Percentiles rank a stretch among this genome's conserved stretches.
Conservation (phyloP, 2,797 vertebrate genomes). For the Florisuga fusca region DNA sequence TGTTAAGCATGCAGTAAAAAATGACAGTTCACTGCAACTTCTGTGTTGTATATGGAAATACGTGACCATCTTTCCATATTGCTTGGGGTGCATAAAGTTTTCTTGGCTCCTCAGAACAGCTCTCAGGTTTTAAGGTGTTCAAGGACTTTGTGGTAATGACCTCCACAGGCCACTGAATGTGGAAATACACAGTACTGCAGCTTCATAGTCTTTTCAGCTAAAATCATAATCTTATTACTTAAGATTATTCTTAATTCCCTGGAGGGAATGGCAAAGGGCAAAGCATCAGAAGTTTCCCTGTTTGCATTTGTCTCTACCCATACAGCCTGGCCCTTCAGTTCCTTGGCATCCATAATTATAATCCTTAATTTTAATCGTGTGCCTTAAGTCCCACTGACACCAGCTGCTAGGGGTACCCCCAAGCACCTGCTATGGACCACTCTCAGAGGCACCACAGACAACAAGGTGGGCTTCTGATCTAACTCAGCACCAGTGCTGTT, state of each 20-base stretch:
- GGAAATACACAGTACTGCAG: not conserved
- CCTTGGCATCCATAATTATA: not conserved
- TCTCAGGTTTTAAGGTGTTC: not conserved
- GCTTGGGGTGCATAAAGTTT: not conserved
- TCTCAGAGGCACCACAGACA: not conserved
- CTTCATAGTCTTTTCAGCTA: not conserved
- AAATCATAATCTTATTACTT: not conserved
- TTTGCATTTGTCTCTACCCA: not conserved
- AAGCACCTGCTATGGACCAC: accelerated
- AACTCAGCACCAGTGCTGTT: not conserved
- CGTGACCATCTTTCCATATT: not conserved
- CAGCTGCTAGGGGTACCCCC: not conserved
- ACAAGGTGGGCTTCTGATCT: not conserved
- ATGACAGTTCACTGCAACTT: not conserved
- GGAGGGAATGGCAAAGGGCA: not conserved
- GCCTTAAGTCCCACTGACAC: not conserved
- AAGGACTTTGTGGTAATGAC: not conserved
- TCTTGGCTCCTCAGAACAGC: not conserved
- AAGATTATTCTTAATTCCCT: not conserved
- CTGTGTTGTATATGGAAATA: not conserved
- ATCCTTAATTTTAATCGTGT: not conserved
- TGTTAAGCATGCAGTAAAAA: not conserved
- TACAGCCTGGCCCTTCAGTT: not conserved
- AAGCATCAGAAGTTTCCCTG: not conserved
- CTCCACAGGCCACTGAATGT: accelerated